Evolutionary conservation across 2,888 invertebrate genomes (phyloP), one percentile per base, ranked within the genome.

Genomic region (Cremastobaeus sp.): DNA sequence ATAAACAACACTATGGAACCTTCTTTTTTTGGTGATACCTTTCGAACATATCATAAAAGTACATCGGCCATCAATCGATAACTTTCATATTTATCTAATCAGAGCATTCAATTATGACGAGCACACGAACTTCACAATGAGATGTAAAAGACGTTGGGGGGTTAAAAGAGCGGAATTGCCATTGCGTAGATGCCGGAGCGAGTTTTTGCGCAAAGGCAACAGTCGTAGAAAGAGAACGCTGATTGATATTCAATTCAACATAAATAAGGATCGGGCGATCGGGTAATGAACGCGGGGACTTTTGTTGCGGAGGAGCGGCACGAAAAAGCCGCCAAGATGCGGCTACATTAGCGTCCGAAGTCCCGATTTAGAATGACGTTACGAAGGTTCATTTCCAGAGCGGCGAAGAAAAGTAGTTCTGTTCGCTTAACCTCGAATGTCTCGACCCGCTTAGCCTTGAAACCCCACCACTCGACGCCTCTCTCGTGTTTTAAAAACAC

Each of bases 391-490:
- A 78, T 78, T 79, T 80, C 76, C 79, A 78, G 76, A 70, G 59
- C 75, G 64, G 47, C 74, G 74, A 74, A 70, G 73, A 75, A 72
- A 72, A 48, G 65, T 66, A 30, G 65, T 65, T 71, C 74, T 72
- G 62, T 69, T 64, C 73, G 77, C 73, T 76, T 76, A 80, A 76
- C 78, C 78, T 79, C 77, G 79, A 77, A 71, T 76, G 71, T 77
- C 75, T 79, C 75, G 79, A 73, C 74, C 75, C 78, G 80, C 68
- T 78, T 83, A 83, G 82, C 83, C 83, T 84, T 83, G 84, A 84
- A 82, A 82, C 77, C 78, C 79, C 79, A 76, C 79, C 79, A 76
- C 81, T 81, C 83, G 79, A 79, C 81, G 81, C 78, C 78, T 79
- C 78, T 80, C 52, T 76, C 74, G 76, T 74, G 77, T 77, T 77